Conservation (phyloP, 2,888 invertebrate genomes). For the Diadegma fenestrale region DNA sequence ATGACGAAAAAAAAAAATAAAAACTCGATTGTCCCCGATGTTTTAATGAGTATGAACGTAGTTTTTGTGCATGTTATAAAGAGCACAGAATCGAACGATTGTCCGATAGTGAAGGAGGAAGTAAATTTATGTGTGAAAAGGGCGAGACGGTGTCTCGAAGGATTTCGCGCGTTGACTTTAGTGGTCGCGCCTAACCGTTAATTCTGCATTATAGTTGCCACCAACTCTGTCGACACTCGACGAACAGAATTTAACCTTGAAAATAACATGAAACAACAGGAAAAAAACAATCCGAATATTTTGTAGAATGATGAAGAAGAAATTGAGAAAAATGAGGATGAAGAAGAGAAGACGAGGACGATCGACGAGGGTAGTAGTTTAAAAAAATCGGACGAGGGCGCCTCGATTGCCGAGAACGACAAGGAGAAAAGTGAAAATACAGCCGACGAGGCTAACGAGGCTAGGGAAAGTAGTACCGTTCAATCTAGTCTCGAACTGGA, state of each 20-base stretch:
- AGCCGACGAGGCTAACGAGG: constrained; percentile 61
- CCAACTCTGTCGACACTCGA: constrained; percentile 44
- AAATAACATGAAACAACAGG: constrained; percentile 18
- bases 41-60: constrained; percentile 62
- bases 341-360: constrained; percentile 69
- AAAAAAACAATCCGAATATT: constrained; percentile 72
- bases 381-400: constrained; percentile 61
- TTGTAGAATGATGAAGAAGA: constrained; percentile 77
- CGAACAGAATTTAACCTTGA: constrained; percentile 2
- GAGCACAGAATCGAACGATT: constrained; percentile 64
- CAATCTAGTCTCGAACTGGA: constrained; percentile 67
- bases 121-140: constrained; percentile 48
- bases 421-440: constrained; percentile 45
- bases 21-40: constrained; percentile 56
- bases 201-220: constrained; percentile 24
- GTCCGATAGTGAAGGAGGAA: constrained; percentile 54
- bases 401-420: constrained; percentile 56
- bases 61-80: constrained; percentile 66
- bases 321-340: constrained; percentile 70
- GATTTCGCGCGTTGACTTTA: background rate
- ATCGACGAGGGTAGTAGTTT: constrained; percentile 70
- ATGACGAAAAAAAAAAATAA: constrained; percentile 37
- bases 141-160: constrained; percentile 25
- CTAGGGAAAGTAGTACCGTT: constrained; percentile 66
- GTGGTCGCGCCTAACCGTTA: constrained; percentile 4